Conservation (phyloP, 2,113 vertebrate species). For the Alces alces region DNA sequence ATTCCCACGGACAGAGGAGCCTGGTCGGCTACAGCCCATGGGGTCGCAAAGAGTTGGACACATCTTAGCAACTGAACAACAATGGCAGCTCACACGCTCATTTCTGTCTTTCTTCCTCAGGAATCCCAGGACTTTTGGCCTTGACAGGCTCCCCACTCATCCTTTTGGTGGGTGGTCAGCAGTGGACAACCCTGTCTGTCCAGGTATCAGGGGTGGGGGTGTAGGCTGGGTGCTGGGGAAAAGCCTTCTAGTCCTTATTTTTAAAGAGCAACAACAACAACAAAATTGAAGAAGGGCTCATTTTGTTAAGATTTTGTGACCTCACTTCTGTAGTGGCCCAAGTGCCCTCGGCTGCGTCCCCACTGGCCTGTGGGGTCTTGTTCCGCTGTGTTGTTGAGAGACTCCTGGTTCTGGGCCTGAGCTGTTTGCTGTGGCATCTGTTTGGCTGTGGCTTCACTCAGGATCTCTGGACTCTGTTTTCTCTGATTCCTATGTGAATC, state of each 20-base stretch:
- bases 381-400: fast-evolving
- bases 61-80: background rate
- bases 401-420: background rate
- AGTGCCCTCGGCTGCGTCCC: background rate
- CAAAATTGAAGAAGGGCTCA: background rate
- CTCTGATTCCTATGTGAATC: background rate
- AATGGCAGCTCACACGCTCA: fast-evolving
- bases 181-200: background rate
- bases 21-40: background rate
- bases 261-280: background rate
- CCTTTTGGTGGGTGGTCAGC: background rate
- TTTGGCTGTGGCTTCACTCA: background rate
- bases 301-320: background rate
- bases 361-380: background rate
- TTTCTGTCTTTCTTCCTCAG: background rate
- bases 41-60: background rate
- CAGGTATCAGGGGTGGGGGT: fast-evolving
- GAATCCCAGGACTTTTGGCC: background rate
- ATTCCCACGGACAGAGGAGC: background rate
- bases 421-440: background rate
- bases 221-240: background rate
- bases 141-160: background rate
- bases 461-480: background rate
- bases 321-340: fast-evolving
- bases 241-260: background rate